A percentile compares a stretch with the other conserved stretches of the same genome.
Evolutionary conservation across 2,113 vertebrate genomes (phyloP).

Genomic region (Rhadina sibilatrix): DNA sequence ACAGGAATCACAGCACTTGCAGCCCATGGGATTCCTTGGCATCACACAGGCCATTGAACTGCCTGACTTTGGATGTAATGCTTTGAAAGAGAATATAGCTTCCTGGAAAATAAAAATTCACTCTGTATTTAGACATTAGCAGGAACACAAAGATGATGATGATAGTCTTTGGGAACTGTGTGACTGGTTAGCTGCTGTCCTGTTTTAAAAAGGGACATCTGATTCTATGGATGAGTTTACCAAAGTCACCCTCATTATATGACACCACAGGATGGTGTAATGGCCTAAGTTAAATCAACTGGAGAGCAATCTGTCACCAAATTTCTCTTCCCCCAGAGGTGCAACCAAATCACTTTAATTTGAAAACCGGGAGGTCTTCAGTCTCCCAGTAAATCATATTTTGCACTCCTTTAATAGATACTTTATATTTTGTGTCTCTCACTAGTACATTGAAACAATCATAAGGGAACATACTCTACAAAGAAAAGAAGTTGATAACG

Average conservation of each 20-base stretch:
- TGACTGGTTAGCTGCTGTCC: neutral
- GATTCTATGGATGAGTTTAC: neutral
- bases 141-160: neutral
- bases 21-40: neutral
- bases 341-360: neutral
- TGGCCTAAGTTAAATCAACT: neutral
- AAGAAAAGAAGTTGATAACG: slow-evolving; percentile 60
- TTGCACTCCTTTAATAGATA: neutral
- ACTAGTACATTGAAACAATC: neutral
- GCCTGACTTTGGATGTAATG: neutral
- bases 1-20: accelerated
- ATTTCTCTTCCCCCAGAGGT: neutral
- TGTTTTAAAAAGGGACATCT: neutral
- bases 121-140: neutral
- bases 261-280: neutral
- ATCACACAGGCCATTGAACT: neutral
- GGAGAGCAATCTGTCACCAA: neutral
- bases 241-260: neutral
- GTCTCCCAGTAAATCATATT: neutral
- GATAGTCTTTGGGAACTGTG: neutral
- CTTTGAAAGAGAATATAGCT: neutral
- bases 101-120: neutral
- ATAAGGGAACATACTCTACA: neutral
- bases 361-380: neutral
- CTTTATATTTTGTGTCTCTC: neutral